Evolutionary conservation across 1,140 invertebrate species (phyloP), one percentile per base, ranked within the genome.

Genomic region (Nymphalis io): DNA sequence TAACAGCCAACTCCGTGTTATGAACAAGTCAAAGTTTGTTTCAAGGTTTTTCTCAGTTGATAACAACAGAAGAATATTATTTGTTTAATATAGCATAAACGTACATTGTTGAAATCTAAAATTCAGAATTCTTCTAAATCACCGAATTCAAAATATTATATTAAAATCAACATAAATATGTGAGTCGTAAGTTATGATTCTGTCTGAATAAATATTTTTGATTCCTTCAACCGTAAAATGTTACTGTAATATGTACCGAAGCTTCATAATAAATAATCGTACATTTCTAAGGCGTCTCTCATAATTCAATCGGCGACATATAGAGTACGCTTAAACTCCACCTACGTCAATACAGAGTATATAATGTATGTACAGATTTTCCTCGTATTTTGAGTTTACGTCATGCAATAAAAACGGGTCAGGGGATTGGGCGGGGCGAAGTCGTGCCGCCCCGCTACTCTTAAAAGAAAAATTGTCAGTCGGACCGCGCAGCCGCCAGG

Each of bases 341-440:
- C 86, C 86, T 88, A 88, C 83, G 79, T 79, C 67, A 75, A 81
- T 82, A 76, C 80, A 78, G n/a, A n/a, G 79, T 87, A 85, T 79
- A 84, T 83, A 85, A 83, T 73, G 77, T 85, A 88, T 78, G 79
- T 87, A 80, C 83, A 83, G 79, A 73, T 90, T 89, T 89, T 88
- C 82, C 84, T 88, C 84, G 80, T 88, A 87, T 86, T 86, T 83
- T 82, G 75, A 74, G 78, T 84, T 88, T 88, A 89, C 81, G 87
- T 89, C 76, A 82, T 81, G 88, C 82, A 87, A 91, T 91, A 90
- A 90, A 91, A 91, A 91, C 87, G 79, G 89, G 89, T 90, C 88
- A 91, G 82, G 76, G 76, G 74, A 78, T 77, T 84, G 82, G 88
- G 88, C 83, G 87, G 87, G 68, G 88, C 80, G 72, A 60, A 66